These are phyloP conservation scores for Origma solitaria DNA, from an alignment of 2,113 vertebrate genomes.

Conservation along the genomic window DNA sequence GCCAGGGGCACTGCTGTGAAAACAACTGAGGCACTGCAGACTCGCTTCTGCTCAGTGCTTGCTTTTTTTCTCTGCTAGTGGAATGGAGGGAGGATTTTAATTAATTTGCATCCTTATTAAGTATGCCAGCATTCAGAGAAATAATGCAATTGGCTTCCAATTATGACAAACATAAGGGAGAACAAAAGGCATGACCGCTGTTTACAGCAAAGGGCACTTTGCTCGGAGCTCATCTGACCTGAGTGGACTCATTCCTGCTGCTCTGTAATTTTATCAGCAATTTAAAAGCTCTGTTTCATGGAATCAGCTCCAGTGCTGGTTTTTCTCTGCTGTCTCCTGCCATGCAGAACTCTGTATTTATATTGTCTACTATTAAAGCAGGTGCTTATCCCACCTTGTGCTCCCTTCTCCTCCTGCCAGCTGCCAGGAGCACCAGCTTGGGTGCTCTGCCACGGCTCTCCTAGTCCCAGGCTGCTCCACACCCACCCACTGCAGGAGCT, in stretches of 20 bases:
- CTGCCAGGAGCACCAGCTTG: not conserved
- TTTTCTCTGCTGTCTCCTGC: not conserved
- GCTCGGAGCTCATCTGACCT: not conserved
- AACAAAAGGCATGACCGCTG: not conserved
- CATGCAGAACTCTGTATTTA: not conserved
- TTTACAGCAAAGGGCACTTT: not conserved
- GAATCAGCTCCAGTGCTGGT: not conserved
- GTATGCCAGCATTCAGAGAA: not conserved
- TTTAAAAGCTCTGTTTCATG: not conserved
- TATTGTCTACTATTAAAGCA: not conserved
- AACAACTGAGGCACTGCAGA: not conserved
- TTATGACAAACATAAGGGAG: not conserved
- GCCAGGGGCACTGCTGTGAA: not conserved
- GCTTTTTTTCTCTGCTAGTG: not conserved
- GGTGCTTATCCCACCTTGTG: not conserved
- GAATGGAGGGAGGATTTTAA: not conserved
- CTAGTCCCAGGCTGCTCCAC: not conserved
- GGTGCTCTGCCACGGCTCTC: not conserved
- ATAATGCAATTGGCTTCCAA: not conserved
- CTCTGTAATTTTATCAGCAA: not conserved
- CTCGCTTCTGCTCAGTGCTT: not conserved
- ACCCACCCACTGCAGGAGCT: not conserved
- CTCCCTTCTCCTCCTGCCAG: not conserved
- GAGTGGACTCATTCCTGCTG: not conserved
- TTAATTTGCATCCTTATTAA: not conserved